Conservation (phyloP, 2,113 vertebrate genomes). For the Hyperopisus bebe region DNA sequence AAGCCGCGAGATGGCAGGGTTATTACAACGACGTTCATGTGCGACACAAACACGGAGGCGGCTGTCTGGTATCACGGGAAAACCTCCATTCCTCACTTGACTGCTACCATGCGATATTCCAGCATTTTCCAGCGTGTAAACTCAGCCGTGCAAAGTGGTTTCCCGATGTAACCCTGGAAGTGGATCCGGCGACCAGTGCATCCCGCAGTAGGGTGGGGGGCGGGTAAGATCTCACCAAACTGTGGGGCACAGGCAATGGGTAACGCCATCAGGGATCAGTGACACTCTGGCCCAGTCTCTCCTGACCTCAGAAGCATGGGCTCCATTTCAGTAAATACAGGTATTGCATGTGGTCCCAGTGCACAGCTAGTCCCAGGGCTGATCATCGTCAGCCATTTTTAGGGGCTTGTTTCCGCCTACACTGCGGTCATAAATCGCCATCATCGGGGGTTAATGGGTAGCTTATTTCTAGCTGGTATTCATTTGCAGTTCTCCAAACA, state of each 20-base stretch:
- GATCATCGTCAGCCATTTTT: neutral
- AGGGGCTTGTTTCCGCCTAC: neutral
- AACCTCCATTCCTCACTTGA: neutral
- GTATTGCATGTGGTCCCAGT: neutral
- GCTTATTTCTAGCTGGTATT: neutral
- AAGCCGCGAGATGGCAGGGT: neutral
- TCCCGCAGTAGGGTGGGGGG: slow-evolving; percentile 29
- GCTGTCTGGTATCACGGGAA: neutral
- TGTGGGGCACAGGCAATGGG: neutral
- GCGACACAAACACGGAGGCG: neutral
- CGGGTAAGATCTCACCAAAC: neutral
- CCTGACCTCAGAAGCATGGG: neutral
- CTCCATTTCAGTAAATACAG: neutral
- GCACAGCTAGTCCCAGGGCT: neutral
- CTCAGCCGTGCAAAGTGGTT: neutral
- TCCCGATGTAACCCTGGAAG: slow-evolving; percentile 38
- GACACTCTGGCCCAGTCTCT: neutral
- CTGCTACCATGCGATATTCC: neutral
- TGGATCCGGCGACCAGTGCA: slow-evolving; percentile 19
- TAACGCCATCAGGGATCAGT: neutral
- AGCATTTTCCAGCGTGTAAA: neutral
- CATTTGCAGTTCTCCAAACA: neutral
- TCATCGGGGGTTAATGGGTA: neutral
- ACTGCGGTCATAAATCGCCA: neutral
- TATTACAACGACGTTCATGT: neutral